phyloP scores from a whole-genome alignment of 37 sponge, comb jelly and placozoan genomes.

The Spongilla lacustris region DNA sequence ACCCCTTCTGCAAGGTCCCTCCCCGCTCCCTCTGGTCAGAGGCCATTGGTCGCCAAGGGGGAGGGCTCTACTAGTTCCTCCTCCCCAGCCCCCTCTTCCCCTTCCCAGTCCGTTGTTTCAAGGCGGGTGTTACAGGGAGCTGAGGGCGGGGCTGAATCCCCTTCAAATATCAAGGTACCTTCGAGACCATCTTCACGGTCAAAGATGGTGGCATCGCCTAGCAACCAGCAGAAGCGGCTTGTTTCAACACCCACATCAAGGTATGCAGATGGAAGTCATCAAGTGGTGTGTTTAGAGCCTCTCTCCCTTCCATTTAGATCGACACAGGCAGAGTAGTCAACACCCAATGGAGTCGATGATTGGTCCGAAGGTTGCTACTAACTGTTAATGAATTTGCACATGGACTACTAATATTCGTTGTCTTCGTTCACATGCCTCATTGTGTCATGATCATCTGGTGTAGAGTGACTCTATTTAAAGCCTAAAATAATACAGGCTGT shows the following conservation, averaged over 20 bases:
- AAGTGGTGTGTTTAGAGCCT: not conserved
- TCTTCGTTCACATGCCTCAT: too few relatives aligned
- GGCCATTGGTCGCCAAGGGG: not conserved
- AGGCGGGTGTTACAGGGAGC: too few relatives aligned
- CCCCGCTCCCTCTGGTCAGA: not conserved
- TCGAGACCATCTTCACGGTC: not conserved
- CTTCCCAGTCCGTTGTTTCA: too few relatives aligned
- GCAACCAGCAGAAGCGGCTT: not conserved
- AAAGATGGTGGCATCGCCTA: not conserved
- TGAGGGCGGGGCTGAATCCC: too few relatives aligned
- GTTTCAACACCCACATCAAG: not conserved
- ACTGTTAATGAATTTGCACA: not conserved
- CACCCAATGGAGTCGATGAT: not conserved
- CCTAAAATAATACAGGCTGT: too few relatives aligned
- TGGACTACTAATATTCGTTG: too few relatives aligned
- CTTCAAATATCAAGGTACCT: not conserved
- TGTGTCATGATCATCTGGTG: too few relatives aligned
- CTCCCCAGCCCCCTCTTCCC: not conserved
- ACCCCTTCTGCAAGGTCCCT: not conserved
- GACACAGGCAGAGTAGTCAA: not conserved
- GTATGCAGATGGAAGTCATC: too few relatives aligned
- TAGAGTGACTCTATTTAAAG: too few relatives aligned
- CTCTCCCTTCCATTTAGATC: not conserved
- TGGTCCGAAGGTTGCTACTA: not conserved
- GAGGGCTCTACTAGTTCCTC: not conserved